Percentiles rank a stretch among this genome's conserved stretches.
These are phyloP conservation scores for Drosophila ogumai DNA, from an alignment of 1,140 invertebrate genomes.

Conservation along the genomic window DNA sequence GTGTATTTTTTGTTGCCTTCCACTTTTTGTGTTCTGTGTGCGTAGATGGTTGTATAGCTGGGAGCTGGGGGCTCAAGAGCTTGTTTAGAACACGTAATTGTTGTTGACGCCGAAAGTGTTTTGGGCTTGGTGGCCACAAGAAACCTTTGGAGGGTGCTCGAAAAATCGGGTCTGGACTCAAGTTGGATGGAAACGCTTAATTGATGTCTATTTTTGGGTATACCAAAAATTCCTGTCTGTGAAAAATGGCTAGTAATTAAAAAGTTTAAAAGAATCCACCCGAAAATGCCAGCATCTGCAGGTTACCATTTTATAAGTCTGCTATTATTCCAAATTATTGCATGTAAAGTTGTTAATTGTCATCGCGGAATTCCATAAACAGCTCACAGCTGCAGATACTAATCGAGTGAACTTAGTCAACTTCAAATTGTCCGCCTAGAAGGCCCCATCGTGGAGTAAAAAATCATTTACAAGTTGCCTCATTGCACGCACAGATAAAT, in stretches of 20 bases:
- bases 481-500: conserved; percentile 63
- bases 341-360: conserved; percentile 29
- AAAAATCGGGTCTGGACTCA: conserved; percentile 13
- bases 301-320: too few relatives aligned
- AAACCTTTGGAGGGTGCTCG: conserved; percentile 14
- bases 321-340: conserved; percentile 10
- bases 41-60: conserved; percentile 24
- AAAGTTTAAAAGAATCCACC: background rate
- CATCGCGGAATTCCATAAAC: conserved; percentile 42
- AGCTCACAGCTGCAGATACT: conserved; percentile 39
- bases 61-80: conserved; percentile 18
- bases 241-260: background rate
- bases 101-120: conserved; percentile 34
- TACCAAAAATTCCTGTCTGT: background rate
- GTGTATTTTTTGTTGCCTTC: conserved; percentile 30
- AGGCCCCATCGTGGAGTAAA: conserved; percentile 47
- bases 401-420: conserved; percentile 50
- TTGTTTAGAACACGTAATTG: conserved; percentile 48
- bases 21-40: conserved; percentile 30
- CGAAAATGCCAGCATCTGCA: background rate
- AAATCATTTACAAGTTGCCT: conserved; percentile 50
- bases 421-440: conserved; percentile 45
- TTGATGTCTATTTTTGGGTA: conserved; percentile 13
- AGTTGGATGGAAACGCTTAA: conserved; percentile 3
- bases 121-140: conserved; percentile 36